phyloP scores from a whole-genome alignment of 2,797 vertebrate genomes.

The Microctenopoma lineatum region DNA sequence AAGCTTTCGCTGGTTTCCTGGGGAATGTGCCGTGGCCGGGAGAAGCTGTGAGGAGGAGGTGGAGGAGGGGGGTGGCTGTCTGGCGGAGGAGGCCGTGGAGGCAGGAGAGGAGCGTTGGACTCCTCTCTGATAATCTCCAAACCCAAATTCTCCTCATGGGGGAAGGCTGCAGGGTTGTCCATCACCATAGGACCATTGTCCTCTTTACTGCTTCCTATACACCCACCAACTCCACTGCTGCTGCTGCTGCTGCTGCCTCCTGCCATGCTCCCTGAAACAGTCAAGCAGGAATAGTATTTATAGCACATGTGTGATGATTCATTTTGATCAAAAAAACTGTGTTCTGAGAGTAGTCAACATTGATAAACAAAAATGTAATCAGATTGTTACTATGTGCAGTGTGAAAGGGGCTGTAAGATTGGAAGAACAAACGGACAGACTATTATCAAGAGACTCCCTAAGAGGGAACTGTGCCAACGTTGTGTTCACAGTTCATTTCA shows the following conservation, averaged over 20 bases:
- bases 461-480: not conserved
- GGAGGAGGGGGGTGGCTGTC: slow-evolving; percentile 89
- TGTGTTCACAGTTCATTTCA: not conserved
- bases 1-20: slow-evolving; percentile 98
- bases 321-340: slow-evolving; percentile 15
- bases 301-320: not conserved
- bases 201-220: slow-evolving; percentile 73
- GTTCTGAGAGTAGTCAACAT: not conserved
- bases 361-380: not conserved
- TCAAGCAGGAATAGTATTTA: slow-evolving; percentile 7
- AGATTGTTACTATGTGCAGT: not conserved
- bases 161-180: slow-evolving; percentile 88
- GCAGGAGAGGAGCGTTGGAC: slow-evolving; percentile 93
- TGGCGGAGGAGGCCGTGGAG: slow-evolving; percentile 87
- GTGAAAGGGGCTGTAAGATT: not conserved
- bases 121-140: slow-evolving; percentile 97
- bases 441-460: not conserved
- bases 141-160: slow-evolving; percentile 91
- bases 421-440: not conserved
- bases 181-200: slow-evolving; percentile 83
- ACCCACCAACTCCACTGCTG: slow-evolving; percentile 79
- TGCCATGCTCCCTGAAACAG: slow-evolving; percentile 73
- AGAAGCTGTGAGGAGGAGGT: slow-evolving; percentile 88
- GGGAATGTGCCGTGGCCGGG: slow-evolving; percentile 87
- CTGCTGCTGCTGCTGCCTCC: slow-evolving; percentile 77